Evolutionary conservation across 2,797 vertebrate genomes (phyloP), one percentile per base, ranked within the genome.

Genomic region (Premnoplex brunnescens): DNA sequence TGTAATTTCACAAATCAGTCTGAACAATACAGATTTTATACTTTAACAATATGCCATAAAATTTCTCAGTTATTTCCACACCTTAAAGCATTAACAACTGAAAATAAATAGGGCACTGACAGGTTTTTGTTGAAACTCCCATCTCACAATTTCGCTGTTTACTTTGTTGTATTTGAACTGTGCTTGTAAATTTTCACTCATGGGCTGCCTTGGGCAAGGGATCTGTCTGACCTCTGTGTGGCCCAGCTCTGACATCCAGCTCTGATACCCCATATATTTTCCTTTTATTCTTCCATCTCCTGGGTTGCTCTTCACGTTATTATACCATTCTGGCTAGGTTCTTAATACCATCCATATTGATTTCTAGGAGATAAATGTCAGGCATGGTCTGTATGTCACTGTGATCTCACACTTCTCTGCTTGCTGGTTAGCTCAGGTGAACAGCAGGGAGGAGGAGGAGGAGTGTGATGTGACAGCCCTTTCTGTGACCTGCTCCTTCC

Each of bases 341-440:
- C 64, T 90, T 93, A 44, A 72, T 54, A 44, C 66, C 27, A 75
- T 26, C 66, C 46, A 2, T 41, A 84, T 52, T 69, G 91, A 91
- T 93, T 89, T 91, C 51, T 41, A 34, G 73, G 63, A 88, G 81
- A 91, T n/a, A 34, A 60, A 75, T 66, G 88, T 49, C 83, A 86
- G 46, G 14, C 16, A 4, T 5, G 74, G 36, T 59, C 73, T 0
- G 0, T 43, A 4, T 36, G 24, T 85, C 74, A 5, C 62, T 14
- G 37, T 41, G 80, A 52, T 49, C 36, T 23, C 32, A 19, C 41
- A 15, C 63, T 46, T 59, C 51, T 90, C 66, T 39, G 1, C 28
- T 14, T 48, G 51, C 67, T 49, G 59, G 10, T 39, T 43, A 36
- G 46, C 37, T 36, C 56, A 14, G 71, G 56, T n/a, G 80, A 46